phyloP scores from a whole-genome alignment of 2,888 invertebrate genomes.

The Asteroscopus sphinx region DNA sequence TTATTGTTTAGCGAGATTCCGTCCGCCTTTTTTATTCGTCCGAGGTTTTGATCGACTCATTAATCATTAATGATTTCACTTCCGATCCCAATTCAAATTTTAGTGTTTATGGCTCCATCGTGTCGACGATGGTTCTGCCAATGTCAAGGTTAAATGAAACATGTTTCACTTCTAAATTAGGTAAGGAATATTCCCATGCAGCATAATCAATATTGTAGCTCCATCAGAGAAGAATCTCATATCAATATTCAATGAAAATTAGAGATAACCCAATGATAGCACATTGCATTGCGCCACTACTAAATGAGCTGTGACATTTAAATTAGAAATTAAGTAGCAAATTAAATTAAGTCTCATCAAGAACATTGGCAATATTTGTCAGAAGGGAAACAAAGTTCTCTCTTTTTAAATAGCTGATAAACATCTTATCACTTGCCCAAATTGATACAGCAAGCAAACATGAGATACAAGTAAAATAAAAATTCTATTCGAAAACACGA shows the following conservation, averaged over 20 bases:
- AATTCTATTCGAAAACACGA: constrained; percentile 1
- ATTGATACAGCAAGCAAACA: background rate
- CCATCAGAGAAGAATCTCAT: too few relatives aligned
- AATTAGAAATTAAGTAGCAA: constrained; percentile 14
- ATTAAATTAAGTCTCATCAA: constrained; percentile 12
- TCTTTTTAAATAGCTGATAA: background rate
- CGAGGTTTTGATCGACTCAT: too few relatives aligned
- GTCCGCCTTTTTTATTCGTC: too few relatives aligned
- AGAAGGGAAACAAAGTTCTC: constrained; percentile 8
- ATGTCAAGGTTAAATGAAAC: too few relatives aligned
- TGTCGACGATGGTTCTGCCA: too few relatives aligned
- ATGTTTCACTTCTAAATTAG: too few relatives aligned
- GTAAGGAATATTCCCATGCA: too few relatives aligned
- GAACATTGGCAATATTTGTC: constrained; percentile 9
- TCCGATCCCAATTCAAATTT: too few relatives aligned
- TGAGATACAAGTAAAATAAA: background rate
- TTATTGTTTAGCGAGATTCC: too few relatives aligned
- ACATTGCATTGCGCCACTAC: background rate
- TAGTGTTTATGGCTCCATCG: too few relatives aligned
- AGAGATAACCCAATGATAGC: background rate
- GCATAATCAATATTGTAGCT: too few relatives aligned
- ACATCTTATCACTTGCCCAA: background rate
- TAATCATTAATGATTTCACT: too few relatives aligned
- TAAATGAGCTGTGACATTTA: background rate
- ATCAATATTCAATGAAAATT: background rate